Conservation (phyloP, 2,797 vertebrate genomes). For the Pempheris klunzingeri region DNA sequence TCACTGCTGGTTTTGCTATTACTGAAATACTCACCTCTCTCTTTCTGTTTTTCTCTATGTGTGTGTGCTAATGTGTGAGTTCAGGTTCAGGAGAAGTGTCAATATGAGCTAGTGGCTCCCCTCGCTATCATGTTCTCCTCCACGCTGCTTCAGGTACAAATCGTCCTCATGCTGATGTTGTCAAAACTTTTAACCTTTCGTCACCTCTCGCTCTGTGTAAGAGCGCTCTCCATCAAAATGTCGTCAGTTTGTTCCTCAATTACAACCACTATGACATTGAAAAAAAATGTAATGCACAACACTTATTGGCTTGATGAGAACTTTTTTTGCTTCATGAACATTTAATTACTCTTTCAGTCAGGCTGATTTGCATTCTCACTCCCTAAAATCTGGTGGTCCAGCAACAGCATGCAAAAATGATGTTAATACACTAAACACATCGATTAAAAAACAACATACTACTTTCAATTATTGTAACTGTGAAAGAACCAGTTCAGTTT, state of each 20-base stretch:
- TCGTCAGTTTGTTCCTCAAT: constrained; percentile 33
- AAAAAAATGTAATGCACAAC: background rate
- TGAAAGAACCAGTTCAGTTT: constrained; percentile 10
- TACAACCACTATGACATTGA: background rate
- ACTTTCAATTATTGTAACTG: background rate
- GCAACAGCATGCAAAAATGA: background rate
- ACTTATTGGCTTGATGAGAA: background rate
- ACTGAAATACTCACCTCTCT: background rate
- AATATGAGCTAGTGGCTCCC: constrained; percentile 93
- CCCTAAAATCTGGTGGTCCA: background rate
- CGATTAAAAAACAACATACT: background rate
- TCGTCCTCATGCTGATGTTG: background rate
- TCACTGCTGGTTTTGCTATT: background rate
- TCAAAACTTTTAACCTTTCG: background rate
- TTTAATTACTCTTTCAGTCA: constrained; percentile 4
- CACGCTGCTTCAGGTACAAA: constrained; percentile 91
- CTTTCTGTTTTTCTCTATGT: background rate
- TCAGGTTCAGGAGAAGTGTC: constrained; percentile 92
- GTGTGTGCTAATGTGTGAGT: background rate
- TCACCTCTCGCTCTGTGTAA: background rate
- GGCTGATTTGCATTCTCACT: background rate
- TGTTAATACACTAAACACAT: background rate
- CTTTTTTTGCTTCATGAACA: background rate
- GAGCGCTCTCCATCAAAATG: background rate
- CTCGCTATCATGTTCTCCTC: constrained; percentile 94